phyloP scores from a whole-genome alignment of 37 sponge, comb jelly and placozoan genomes.

The Aphrocallistes beatrix region DNA sequence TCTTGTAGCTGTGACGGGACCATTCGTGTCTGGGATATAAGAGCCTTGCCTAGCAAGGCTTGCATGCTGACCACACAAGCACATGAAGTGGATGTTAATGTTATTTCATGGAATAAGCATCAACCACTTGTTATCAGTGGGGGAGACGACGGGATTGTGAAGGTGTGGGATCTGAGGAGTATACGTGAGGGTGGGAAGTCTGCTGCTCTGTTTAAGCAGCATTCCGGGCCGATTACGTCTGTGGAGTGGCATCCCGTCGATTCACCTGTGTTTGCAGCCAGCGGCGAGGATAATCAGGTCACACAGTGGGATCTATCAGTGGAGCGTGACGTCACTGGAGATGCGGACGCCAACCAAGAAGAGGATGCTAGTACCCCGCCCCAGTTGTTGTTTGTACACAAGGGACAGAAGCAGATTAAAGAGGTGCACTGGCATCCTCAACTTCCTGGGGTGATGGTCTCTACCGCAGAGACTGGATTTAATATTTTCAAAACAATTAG shows the following conservation, averaged over 20 bases:
- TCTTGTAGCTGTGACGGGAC: slow-evolving; percentile 83
- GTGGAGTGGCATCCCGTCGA: slow-evolving; percentile 90
- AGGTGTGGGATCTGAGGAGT: slow-evolving; percentile 90
- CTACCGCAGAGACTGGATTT: slow-evolving; percentile 79
- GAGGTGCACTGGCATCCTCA: slow-evolving; percentile 98
- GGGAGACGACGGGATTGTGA: slow-evolving; percentile 87
- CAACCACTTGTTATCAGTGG: slow-evolving; percentile 84
- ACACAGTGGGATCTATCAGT: slow-evolving; percentile 90
- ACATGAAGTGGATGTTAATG: slow-evolving; percentile 90
- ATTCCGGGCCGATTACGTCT: slow-evolving; percentile 71
- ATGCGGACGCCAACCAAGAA: slow-evolving; percentile 22
- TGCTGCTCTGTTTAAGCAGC: slow-evolving; percentile 82
- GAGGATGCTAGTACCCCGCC: slow-evolving; percentile 50
- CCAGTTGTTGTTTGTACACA: slow-evolving; percentile 92
- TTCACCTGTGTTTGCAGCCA: slow-evolving; percentile 84
- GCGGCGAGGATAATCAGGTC: slow-evolving; percentile 90
- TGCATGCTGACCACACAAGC: slow-evolving; percentile 89
- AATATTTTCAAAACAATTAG: slow-evolving; percentile 91
- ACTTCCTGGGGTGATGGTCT: slow-evolving; percentile 77
- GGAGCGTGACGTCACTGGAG: slow-evolving; percentile 48
- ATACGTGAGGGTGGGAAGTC: slow-evolving; percentile 44
- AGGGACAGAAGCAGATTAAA: slow-evolving; percentile 93
- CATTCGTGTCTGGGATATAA: slow-evolving; percentile 77
- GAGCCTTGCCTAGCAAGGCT: slow-evolving; percentile 70
- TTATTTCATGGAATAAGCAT: slow-evolving; percentile 82